Conservation (phyloP, 2,797 vertebrate genomes). For the Erethizon dorsatum region DNA sequence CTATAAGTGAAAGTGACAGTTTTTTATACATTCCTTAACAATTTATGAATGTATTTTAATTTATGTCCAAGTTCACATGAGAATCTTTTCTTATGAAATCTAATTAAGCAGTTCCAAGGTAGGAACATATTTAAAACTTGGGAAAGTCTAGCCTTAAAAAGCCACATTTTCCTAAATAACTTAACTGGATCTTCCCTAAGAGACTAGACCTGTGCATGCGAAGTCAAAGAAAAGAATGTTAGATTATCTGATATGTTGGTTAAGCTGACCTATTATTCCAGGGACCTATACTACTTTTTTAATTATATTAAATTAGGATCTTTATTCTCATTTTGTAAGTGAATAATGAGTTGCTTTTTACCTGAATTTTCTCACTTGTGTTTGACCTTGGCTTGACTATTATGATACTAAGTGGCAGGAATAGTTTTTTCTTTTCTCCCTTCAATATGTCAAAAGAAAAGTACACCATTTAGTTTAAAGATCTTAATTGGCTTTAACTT, state of each 20-base stretch:
- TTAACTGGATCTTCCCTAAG: neutral
- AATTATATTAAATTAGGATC: conserved; percentile 17
- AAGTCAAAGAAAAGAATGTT: neutral
- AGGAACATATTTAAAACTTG: conserved; percentile 9
- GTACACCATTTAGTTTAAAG: neutral
- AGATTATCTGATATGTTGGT: neutral
- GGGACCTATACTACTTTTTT: neutral
- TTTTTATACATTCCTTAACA: conserved; percentile 6
- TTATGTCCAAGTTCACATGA: conserved; percentile 51
- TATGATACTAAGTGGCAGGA: neutral
- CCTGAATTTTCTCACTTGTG: neutral
- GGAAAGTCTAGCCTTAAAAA: neutral
- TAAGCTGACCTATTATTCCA: neutral
- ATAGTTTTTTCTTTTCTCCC: neutral
- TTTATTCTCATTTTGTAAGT: conserved; percentile 32
- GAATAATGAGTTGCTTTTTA: conserved; percentile 15
- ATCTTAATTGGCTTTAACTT: neutral
- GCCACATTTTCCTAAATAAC: conserved; percentile 26
- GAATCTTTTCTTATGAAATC: conserved; percentile 19
- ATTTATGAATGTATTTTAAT: neutral
- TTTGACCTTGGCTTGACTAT: conserved; percentile 35
- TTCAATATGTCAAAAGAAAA: neutral
- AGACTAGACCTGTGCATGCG: neutral
- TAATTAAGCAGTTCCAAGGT: conserved; percentile 38
- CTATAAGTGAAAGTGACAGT: neutral